phyloP scores from a whole-genome alignment of 2,113 vertebrate species.

The Aspidoscelis tigris region DNA sequence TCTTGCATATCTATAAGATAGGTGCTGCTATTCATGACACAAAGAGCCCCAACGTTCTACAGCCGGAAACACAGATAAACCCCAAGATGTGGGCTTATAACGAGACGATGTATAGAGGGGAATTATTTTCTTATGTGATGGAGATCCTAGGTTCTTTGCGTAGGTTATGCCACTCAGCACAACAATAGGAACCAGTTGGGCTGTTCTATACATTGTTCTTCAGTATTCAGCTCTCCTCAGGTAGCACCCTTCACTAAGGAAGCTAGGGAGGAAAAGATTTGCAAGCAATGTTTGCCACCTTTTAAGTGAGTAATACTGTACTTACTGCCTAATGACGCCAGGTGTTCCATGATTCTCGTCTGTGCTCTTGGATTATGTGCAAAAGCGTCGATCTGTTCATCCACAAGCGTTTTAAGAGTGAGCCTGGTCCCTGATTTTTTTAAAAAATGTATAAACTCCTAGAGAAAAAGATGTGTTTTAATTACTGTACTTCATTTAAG shows the following conservation, averaged over 20 bases:
- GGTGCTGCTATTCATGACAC: too few species aligned
- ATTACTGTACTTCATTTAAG: too few species aligned
- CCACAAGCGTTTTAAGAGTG: fast-evolving
- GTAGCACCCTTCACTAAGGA: too few species aligned
- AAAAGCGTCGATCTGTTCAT: background rate
- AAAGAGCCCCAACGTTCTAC: too few species aligned
- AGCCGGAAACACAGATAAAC: too few species aligned
- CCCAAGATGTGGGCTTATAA: too few species aligned
- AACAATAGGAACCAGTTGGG: background rate
- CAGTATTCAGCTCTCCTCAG: background rate
- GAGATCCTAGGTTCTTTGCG: too few species aligned
- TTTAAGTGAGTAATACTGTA: slow-evolving; percentile 42
- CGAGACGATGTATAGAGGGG: too few species aligned
- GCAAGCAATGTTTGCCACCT: background rate
- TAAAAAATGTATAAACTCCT: fast-evolving
- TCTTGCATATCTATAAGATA: too few species aligned
- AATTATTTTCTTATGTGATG: too few species aligned
- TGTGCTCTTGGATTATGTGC: background rate
- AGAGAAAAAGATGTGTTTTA: fast-evolving
- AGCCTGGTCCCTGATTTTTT: background rate
- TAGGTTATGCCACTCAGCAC: too few species aligned
- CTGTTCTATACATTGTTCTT: background rate
- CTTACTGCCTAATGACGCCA: slow-evolving; percentile 92
- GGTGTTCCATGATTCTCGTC: slow-evolving; percentile 81
- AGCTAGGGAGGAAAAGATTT: background rate